phyloP scores from a whole-genome alignment of 2,888 invertebrate genomes.

The Taenaris catops region DNA sequence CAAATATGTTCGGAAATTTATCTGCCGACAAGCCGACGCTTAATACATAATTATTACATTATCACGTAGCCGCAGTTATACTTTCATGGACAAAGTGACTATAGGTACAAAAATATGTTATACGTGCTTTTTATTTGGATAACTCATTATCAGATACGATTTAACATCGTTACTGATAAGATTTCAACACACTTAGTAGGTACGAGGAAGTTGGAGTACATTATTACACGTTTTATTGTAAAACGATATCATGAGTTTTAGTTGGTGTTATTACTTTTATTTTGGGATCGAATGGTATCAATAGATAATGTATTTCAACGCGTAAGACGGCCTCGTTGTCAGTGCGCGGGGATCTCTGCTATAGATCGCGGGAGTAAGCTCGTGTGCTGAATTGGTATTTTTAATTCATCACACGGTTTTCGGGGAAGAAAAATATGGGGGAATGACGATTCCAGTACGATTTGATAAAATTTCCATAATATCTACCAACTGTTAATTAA shows the following conservation, averaged over 20 bases:
- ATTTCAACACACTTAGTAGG: conserved; percentile 37
- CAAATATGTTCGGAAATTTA: not conserved
- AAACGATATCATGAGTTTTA: too few relatives aligned
- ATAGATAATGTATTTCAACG: too few relatives aligned
- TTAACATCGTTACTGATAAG: conserved; percentile 52
- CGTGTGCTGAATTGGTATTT: too few relatives aligned
- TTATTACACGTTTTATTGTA: conserved; percentile 47
- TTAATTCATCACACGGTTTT: too few relatives aligned
- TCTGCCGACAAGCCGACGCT: not conserved
- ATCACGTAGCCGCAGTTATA: conserved; percentile 22
- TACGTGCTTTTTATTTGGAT: conserved; percentile 40
- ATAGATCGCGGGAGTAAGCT: too few relatives aligned
- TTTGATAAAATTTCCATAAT: too few relatives aligned
- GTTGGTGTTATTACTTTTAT: too few relatives aligned
- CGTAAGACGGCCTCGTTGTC: too few relatives aligned
- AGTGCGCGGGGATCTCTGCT: too few relatives aligned
- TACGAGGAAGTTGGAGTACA: conserved; percentile 37
- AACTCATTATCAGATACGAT: conserved; percentile 41
- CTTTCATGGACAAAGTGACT: conserved; percentile 19
- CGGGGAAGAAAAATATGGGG: too few relatives aligned
- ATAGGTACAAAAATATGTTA: conserved; percentile 26
- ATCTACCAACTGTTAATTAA: too few relatives aligned
- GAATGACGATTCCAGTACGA: too few relatives aligned
- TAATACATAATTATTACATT: conserved; percentile 6
- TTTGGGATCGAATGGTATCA: not conserved